Evolutionary conservation across 2,888 invertebrate genomes (phyloP), one percentile per base, ranked within the genome.

Genomic region (Hedychridium roseum): DNA sequence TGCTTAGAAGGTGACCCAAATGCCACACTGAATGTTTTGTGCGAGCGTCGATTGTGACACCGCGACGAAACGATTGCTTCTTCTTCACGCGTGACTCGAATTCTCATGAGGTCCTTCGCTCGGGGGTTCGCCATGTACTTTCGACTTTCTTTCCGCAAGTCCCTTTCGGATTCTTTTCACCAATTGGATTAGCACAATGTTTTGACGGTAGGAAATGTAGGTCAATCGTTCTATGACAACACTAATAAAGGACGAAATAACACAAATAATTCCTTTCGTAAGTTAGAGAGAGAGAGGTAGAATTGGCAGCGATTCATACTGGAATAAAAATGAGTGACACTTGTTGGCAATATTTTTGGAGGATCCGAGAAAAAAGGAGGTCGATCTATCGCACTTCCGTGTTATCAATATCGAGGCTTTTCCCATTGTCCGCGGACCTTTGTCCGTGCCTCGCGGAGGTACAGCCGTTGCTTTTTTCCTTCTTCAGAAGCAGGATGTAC

Each of bases 401-500:
- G 16, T 31, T 31, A 31, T 3, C 31, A 31, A 18, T 20, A 21
- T 36, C 36, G 36, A 18, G 18, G 11, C 9, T 21, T 36, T 36
- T n/a, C n/a, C n/a, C n/a, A n/a, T n/a, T 36, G 36, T 21, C 20
- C 2, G 20, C 18, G 36, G 6, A 20, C n/a, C 5, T 21, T 11
- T 36, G 18, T 11, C 20, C n/a, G 16, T 36, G 11, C 18, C 20
- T 36, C 9, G 20, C 16, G n/a, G 36, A 5, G 36, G n/a, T n/a
- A 36, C 12, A 36, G 36, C 18, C 17, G 11, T 36, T 20, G 12
- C 36, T 36, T 36, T 20, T 36, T 36, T 20, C 11, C 11, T 21
- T 18, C 9, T 9, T 20, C 16, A 15, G 28, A 32, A 48, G 43
- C 48, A 47, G 47, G 47, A 47, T 43, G 43, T 42, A 42, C 11